Percentiles rank a stretch among this genome's conserved stretches.
These are phyloP conservation scores for Parnassius glacialis DNA, from an alignment of 2,888 invertebrate species.

Conservation along the genomic window DNA sequence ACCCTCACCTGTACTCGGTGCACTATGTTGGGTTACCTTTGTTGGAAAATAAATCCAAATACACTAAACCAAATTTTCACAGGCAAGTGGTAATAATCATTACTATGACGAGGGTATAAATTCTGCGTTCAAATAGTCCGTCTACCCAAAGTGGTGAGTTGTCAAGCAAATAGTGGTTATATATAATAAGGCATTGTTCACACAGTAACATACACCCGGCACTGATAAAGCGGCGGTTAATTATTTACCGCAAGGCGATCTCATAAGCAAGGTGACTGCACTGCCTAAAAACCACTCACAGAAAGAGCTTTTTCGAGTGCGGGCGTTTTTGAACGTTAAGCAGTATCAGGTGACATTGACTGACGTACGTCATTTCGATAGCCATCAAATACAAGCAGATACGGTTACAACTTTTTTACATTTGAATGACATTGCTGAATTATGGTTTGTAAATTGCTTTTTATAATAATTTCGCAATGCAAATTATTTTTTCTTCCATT, in stretches of 20 bases:
- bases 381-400: conserved; percentile 15
- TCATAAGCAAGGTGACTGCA: conserved; percentile 51
- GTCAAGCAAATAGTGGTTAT: too few species aligned
- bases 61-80: too few species aligned
- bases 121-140: too few species aligned
- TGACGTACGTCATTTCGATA: conserved; percentile 23
- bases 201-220: too few species aligned
- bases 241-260: conserved; percentile 63
- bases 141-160: too few species aligned
- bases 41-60: too few species aligned
- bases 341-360: conserved; percentile 23
- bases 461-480: too few species aligned
- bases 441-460: neutral
- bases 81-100: too few species aligned
- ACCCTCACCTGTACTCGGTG: too few species aligned
- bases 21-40: too few species aligned
- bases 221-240: conserved; percentile 9
- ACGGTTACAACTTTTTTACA: conserved; percentile 2
- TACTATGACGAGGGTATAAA: too few species aligned
- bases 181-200: neutral
- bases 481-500: too few species aligned
- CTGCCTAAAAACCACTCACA: conserved; percentile 35
- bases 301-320: conserved; percentile 9
- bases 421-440: conserved; percentile 23
- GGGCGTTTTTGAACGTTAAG: conserved; percentile 2